Evolutionary conservation across 2,113 vertebrate species (phyloP).

Genomic region (Neotragus pygmaeus): DNA sequence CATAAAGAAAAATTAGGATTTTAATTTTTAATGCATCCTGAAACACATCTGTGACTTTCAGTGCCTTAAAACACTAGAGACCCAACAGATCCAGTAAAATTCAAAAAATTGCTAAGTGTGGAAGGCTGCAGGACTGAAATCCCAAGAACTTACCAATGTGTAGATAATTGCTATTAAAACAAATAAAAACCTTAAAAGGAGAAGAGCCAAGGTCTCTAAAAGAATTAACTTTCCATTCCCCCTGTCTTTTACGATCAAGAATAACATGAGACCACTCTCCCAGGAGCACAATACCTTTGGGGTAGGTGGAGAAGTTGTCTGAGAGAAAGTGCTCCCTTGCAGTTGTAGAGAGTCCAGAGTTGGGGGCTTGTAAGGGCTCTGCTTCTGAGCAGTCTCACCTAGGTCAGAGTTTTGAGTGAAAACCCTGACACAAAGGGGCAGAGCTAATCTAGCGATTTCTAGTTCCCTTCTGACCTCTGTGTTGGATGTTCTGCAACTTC

Average conservation of each 20-base stretch:
- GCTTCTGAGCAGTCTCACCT: neutral
- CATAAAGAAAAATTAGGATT: neutral
- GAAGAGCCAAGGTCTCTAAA: too few relatives aligned
- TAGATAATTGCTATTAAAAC: neutral
- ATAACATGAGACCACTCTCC: neutral
- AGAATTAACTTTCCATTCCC: neutral
- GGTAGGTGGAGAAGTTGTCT: accelerated
- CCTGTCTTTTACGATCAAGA: neutral
- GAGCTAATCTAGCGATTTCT: conserved; percentile 24
- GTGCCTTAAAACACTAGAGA: neutral
- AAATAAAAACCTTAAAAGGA: neutral
- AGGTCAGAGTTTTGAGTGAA: conserved; percentile 5
- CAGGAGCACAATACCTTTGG: neutral
- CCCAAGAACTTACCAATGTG: neutral
- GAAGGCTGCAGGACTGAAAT: neutral
- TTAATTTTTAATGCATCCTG: neutral
- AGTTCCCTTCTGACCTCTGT: conserved; percentile 56
- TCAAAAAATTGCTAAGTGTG: neutral
- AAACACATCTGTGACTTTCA: neutral
- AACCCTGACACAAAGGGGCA: conserved; percentile 18
- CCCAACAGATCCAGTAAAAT: neutral
- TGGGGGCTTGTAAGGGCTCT: neutral
- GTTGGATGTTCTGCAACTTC: neutral
- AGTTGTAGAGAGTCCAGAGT: neutral
- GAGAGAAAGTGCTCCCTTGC: neutral